Conservation (phyloP, 2,797 vertebrate genomes). For the Podarcis siculus region DNA sequence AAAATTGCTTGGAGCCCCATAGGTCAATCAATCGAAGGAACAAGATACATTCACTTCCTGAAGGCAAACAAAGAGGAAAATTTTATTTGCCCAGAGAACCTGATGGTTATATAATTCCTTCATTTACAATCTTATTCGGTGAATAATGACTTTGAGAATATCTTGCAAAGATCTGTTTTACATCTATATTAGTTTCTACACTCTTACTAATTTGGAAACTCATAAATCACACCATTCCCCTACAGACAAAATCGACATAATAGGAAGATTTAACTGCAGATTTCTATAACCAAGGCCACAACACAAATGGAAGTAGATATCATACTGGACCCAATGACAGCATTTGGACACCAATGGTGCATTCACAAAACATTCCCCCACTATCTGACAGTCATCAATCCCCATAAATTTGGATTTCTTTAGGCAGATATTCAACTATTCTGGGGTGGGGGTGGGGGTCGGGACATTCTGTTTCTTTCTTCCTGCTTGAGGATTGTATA, state of each 20-base stretch:
- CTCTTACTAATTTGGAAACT: conserved; percentile 12
- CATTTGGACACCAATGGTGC: background rate
- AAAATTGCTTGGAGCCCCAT: conserved; percentile 30
- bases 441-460: too few species aligned
- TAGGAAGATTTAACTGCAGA: conserved; percentile 33
- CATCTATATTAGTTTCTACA: background rate
- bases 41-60: conserved; percentile 39
- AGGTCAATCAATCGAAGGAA: conserved; percentile 41
- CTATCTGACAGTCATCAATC: background rate
- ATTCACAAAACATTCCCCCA: background rate
- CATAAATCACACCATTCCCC: background rate
- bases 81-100: conserved; percentile 31
- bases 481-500: background rate
- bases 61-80: conserved; percentile 35
- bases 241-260: background rate
- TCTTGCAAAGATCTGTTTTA: conserved; percentile 49
- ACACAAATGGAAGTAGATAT: background rate
- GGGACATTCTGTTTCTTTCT: background rate
- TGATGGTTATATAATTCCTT: conserved; percentile 40
- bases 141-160: conserved; percentile 51
- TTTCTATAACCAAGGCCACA: background rate
- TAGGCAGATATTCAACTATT: background rate
- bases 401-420: background rate
- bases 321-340: background rate
- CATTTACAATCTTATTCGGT: conserved; percentile 40